phyloP scores from a whole-genome alignment of 2,113 vertebrate species.

The Stercorarius parasiticus region DNA sequence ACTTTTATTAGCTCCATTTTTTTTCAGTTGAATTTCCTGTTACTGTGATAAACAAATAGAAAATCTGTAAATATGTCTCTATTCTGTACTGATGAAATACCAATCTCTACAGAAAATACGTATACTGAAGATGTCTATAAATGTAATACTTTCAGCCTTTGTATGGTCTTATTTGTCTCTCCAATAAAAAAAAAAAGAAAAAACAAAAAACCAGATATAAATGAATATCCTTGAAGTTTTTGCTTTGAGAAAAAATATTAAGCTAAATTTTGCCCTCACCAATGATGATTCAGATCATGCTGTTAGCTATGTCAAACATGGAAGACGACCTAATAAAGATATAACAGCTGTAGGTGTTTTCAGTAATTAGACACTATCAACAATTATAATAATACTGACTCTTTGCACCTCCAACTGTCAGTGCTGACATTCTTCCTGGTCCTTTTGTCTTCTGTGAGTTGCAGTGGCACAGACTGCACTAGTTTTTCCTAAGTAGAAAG shows the following conservation, averaged over 20 bases:
- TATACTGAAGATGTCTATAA: background rate
- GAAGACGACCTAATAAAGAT: background rate
- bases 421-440: background rate
- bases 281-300: background rate
- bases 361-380: background rate
- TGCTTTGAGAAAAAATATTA: background rate
- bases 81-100: background rate
- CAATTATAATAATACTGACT: background rate
- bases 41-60: background rate
- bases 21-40: slow-evolving; percentile 21
- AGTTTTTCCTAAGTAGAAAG: background rate
- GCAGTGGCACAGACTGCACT: background rate
- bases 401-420: background rate
- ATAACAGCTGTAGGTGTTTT: background rate
- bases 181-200: background rate
- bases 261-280: background rate
- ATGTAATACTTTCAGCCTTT: background rate
- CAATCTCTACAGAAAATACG: background rate
- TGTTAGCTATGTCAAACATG: background rate
- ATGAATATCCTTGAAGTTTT: background rate
- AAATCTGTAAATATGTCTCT: background rate
- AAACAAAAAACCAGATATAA: background rate
- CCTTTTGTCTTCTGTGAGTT: background rate
- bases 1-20: background rate
- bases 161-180: background rate